Conservation (phyloP, 2,888 invertebrate genomes). For the Luperina nickerlii region DNA sequence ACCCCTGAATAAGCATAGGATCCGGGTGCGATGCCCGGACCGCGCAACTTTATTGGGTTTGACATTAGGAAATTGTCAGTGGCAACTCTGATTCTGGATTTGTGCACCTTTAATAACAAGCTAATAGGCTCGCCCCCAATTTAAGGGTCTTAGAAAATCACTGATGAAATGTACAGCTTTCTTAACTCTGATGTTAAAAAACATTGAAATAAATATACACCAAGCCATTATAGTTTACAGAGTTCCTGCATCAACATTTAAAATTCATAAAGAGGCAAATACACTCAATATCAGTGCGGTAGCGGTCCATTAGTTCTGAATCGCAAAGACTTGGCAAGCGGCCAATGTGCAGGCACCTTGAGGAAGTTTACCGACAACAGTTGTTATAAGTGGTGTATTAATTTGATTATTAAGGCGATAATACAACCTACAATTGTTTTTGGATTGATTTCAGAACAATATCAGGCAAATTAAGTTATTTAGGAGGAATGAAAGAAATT, state of each 20-base stretch:
- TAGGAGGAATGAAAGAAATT: not conserved
- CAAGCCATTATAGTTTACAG: not conserved
- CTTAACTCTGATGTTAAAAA: not conserved
- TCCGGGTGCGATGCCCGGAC: no score
- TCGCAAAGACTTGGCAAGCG: constrained; percentile 57
- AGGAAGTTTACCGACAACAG: constrained; percentile 34
- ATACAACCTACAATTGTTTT: not conserved
- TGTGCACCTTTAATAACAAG: not conserved
- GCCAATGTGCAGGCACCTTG: constrained; percentile 58
- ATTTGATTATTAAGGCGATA: constrained; percentile 25
- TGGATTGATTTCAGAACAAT: not conserved
- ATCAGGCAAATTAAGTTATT: not conserved
- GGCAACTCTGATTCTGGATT: not conserved
- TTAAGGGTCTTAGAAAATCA: not conserved
- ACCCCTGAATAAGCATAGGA: not conserved
- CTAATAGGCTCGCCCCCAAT: not conserved
- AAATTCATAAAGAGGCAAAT: constrained; percentile 68
- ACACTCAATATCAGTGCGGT: constrained; percentile 66
- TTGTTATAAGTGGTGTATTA: constrained; percentile 25
- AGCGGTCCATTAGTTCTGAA: constrained; percentile 69
- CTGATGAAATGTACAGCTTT: not conserved
- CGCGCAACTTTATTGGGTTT: not conserved
- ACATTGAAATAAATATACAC: not conserved
- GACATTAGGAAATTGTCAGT: not conserved
- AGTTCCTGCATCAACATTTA: constrained; percentile 45